A percentile compares a stretch with the other conserved stretches of the same genome.
Conservation (phyloP, 2,888 invertebrate genomes). For the Metellina segmentata region DNA sequence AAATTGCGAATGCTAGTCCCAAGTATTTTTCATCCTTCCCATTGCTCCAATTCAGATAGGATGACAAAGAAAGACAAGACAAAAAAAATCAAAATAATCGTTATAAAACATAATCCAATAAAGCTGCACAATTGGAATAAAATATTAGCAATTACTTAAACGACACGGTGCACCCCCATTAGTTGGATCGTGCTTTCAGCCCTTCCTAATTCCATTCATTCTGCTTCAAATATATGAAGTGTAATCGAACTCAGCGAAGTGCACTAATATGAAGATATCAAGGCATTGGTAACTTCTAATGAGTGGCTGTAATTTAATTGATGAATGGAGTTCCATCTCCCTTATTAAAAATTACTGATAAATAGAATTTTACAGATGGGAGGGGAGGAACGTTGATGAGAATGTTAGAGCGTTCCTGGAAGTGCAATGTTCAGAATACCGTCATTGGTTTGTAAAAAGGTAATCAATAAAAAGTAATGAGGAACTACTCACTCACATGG, state of each 20-base stretch:
- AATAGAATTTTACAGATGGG: constrained; percentile 20
- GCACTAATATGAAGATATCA: constrained; percentile 39
- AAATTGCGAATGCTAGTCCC: background rate
- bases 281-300: constrained; percentile 32
- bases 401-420: background rate
- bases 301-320: constrained; percentile 51
- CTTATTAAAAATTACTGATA: constrained; percentile 53
- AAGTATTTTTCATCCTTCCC: background rate
- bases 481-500: background rate
- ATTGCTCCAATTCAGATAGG: background rate
- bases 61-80: background rate
- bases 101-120: constrained; percentile 56
- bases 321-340: constrained; percentile 14
- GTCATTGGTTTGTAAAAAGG: background rate
- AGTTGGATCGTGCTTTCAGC: background rate
- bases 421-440: too few relatives aligned
- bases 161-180: background rate
- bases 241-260: constrained; percentile 25
- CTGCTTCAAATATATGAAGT: constrained; percentile 33
- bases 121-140: constrained; percentile 20
- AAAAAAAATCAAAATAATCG: constrained; percentile 39
- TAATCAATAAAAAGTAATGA: background rate
- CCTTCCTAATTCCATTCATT: constrained; percentile 28
- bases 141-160: constrained; percentile 47
- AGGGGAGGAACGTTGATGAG: background rate